Conservation (phyloP, 2,888 invertebrate species). For the Syrphus vitripennis region DNA sequence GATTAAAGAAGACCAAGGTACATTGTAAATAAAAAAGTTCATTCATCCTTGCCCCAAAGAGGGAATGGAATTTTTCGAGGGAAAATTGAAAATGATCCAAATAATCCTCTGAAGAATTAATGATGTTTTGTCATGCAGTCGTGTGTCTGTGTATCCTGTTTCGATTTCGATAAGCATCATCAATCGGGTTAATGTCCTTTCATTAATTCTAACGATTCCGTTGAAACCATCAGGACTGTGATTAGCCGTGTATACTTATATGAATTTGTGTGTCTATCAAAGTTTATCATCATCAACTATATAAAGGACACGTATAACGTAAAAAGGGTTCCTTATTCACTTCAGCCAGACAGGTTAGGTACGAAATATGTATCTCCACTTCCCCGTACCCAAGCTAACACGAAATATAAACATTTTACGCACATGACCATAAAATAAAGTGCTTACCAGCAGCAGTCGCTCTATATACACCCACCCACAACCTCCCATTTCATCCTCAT, state of each 20-base stretch:
- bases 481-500: not conserved
- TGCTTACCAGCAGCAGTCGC: constrained; percentile 46
- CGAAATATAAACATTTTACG: constrained; percentile 61
- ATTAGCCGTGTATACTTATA: constrained; percentile 39
- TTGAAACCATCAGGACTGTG: constrained; percentile 43
- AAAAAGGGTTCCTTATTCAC: constrained; percentile 53
- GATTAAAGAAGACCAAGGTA: not conserved
- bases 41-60: constrained; percentile 30
- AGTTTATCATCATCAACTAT: constrained; percentile 39
- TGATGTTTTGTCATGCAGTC: constrained; percentile 33
- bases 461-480: not conserved
- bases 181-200: constrained; percentile 35
- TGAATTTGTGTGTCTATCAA: constrained; percentile 45
- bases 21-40: constrained; percentile 32
- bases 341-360: not conserved
- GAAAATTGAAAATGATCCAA: constrained; percentile 34
- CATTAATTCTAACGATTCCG: constrained; percentile 31
- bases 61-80: constrained; percentile 16
- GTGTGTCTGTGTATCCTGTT: not conserved
- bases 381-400: constrained; percentile 29
- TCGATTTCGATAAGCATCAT: constrained; percentile 48
- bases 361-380: constrained; percentile 18
- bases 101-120: constrained; percentile 39
- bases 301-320: constrained; percentile 33
- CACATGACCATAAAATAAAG: constrained; percentile 67